phyloP scores from a whole-genome alignment of 2,797 vertebrate species.

The Yasuhikotakia modesta region DNA sequence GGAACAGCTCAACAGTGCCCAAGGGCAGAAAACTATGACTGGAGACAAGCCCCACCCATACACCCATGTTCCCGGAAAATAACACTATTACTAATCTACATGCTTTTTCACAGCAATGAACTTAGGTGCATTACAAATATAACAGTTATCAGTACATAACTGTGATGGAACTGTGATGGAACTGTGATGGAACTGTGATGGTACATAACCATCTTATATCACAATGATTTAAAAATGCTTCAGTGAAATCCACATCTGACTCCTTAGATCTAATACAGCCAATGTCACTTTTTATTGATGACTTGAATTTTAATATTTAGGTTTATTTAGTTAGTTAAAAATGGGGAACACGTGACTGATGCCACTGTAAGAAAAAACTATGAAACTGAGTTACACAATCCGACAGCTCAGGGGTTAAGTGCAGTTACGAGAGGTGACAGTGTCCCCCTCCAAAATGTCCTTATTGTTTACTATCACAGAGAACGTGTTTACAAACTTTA shows the following conservation, averaged over 20 bases:
- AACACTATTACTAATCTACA: neutral
- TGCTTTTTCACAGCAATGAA: neutral
- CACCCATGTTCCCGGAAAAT: neutral
- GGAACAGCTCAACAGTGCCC: constrained; percentile 68
- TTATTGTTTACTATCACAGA: neutral
- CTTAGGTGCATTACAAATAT: too few relatives aligned
- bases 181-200: too few relatives aligned
- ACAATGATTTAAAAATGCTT: neutral
- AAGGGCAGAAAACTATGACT: constrained; percentile 41
- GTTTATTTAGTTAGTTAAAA: neutral
- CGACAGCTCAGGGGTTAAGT: neutral
- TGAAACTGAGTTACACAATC: neutral
- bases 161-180: too few relatives aligned
- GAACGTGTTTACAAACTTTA: neutral
- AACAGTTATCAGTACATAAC: neutral
- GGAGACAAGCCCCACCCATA: constrained; percentile 45
- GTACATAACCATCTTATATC: neutral
- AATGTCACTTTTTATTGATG: neutral
- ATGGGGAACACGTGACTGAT: too few relatives aligned
- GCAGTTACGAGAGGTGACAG: neutral
- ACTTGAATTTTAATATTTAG: neutral
- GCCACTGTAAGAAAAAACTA: neutral
- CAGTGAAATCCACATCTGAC: neutral
- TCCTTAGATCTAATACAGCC: too few relatives aligned
- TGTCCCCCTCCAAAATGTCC: neutral